Percentiles rank a stretch among this genome's conserved stretches.
These are phyloP conservation scores for Archips crataeganus DNA, from an alignment of 2,888 invertebrate genomes.

Conservation along the genomic window DNA sequence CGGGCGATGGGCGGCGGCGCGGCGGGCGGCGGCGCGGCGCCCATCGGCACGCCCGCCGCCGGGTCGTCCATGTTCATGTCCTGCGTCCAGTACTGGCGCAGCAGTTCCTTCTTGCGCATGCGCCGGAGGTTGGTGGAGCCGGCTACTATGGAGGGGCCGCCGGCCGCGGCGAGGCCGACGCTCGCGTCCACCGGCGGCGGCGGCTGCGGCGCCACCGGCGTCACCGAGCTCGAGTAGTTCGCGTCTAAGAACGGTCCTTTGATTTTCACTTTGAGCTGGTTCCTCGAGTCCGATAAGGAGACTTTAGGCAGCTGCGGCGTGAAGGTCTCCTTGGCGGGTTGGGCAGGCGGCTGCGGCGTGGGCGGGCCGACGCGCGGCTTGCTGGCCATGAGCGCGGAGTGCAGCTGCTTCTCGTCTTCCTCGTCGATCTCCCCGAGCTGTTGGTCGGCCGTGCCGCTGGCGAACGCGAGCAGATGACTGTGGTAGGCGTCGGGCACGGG, in stretches of 20 bases:
- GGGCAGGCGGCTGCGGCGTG: slow-evolving; percentile 7
- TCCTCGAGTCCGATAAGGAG: slow-evolving; percentile 92
- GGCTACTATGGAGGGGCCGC: slow-evolving; percentile 75
- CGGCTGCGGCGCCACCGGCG: slow-evolving; percentile 86
- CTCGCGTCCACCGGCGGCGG: slow-evolving; percentile 72
- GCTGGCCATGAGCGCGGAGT: slow-evolving; percentile 87
- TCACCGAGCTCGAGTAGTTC: slow-evolving; percentile 88
- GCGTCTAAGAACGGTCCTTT: slow-evolving; percentile 94
- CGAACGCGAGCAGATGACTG: slow-evolving; percentile 88
- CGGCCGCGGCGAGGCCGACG: slow-evolving; percentile 70
- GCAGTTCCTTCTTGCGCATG: slow-evolving; percentile 95
- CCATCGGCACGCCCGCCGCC: slow-evolving; percentile 79
- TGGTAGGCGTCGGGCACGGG: slow-evolving; percentile 86
- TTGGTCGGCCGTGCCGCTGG: slow-evolving; percentile 89
- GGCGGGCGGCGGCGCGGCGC: slow-evolving; percentile 84
- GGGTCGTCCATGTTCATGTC: slow-evolving; percentile 95
- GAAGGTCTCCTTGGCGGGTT: slow-evolving; percentile 31
- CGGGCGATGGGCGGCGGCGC: slow-evolving; percentile 87
- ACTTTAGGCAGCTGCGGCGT: slow-evolving; percentile 86
- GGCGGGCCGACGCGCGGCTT: slow-evolving; percentile 71
- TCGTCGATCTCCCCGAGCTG: slow-evolving; percentile 91
- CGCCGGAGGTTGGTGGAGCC: slow-evolving; percentile 92
- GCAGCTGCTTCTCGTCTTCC: slow-evolving; percentile 91
- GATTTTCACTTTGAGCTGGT: slow-evolving; percentile 95
- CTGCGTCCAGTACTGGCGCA: slow-evolving; percentile 92